These are phyloP conservation scores for Gavialis gangeticus DNA, from an alignment of 2,113 vertebrate genomes.

Conservation along the genomic window DNA sequence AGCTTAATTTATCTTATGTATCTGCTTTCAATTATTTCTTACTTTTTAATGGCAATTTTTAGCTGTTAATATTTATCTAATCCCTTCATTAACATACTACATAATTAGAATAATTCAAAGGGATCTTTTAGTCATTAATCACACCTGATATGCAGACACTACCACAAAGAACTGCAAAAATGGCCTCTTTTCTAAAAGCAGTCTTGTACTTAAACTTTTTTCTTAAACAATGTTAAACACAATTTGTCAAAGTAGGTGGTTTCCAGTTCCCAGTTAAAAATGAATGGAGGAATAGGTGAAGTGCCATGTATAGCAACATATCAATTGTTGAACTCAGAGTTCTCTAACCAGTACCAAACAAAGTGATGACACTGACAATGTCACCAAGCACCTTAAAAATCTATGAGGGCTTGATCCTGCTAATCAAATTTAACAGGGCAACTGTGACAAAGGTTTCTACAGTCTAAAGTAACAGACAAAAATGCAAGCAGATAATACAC, in stretches of 20 bases:
- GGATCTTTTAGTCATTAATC: background rate
- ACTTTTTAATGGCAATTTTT: background rate
- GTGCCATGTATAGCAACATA: accelerated
- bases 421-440: background rate
- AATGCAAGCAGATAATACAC: background rate
- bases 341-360: background rate
- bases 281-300: background rate
- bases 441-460: background rate
- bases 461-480: background rate
- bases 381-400: background rate
- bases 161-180: background rate
- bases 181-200: constrained; percentile 11
- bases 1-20: background rate
- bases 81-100: background rate
- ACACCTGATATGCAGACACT: background rate
- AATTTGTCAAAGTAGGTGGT: constrained; percentile 19
- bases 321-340: background rate
- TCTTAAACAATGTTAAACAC: background rate
- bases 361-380: background rate
- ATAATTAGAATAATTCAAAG: background rate
- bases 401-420: background rate
- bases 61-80: constrained; percentile 12
- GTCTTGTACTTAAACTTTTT: constrained; percentile 30
- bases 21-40: constrained; percentile 11
- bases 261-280: background rate